Base-by-base conservation (phyloP, 2,888 invertebrate genomes). In the Aporophyla nigra region DNA sequence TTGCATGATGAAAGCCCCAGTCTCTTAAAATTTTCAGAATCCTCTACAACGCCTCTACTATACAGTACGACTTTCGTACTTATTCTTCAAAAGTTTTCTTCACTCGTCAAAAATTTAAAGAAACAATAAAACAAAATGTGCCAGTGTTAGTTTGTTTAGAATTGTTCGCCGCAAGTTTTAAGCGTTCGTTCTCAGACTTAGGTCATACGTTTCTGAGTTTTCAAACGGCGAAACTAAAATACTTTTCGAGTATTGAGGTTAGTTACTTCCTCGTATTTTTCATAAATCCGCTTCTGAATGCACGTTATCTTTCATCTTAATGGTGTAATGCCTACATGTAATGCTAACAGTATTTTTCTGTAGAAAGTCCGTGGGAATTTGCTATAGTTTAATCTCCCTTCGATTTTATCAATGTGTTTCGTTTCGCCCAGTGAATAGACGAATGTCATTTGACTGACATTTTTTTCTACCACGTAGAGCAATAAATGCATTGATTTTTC, bases 261-360 rank as follows among this genome's bases (percentile, higher is more conserved):
- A 82, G 76, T 70, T 72, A 66, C 61, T 81, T 81, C 84, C 71
- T 78, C 61, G 65, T 79, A 75, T 59, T 85, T 79, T 86, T 83
- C 70, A 74, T 63, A 76, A 75, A 75, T 75, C 58, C 71, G 56
- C 65, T 63, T 75, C 59, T 65, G 58, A 76, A 78, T 74, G 71
- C 62, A 5, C 58, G n/a, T 75, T 86, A 85, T 86, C 85, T 79
- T 68, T 61, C 49, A 86, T 86, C 84, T 86, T 79, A 79, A 82
- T 81, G 66, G 71, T 74, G 63, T 67, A 62, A 74, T 80, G 67
- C 65, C 68, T 63, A 49, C 71, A 70, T 69, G 51, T 46, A 53
- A 63, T 63, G 16, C 51, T 75, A 71, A 73, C 78, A 53, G 66
- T 74, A 61, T 62, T 58, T 62, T 67, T 69, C 24, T 72, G 21